phyloP scores from a whole-genome alignment of 2,113 vertebrate genomes.

The Bubo blakistoni region DNA sequence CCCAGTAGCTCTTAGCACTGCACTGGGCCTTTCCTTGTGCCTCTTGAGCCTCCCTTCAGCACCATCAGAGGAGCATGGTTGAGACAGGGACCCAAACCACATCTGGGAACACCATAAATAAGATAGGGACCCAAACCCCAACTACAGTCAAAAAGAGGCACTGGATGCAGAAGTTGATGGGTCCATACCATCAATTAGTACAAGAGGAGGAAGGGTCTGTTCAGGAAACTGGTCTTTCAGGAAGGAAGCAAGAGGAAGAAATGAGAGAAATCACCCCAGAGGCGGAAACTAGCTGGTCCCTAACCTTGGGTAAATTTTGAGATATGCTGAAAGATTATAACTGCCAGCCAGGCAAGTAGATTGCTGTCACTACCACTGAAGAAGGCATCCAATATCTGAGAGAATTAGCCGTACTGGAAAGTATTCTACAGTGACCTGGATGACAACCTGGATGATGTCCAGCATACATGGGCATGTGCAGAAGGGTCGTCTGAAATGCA shows the following conservation, averaged over 20 bases:
- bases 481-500: background rate
- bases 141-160: background rate
- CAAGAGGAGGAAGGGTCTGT: background rate
- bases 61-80: background rate
- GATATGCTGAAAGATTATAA: background rate
- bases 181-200: background rate
- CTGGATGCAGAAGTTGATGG: background rate
- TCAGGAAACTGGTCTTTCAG: background rate
- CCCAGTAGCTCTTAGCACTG: background rate
- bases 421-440: background rate
- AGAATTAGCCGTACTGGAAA: background rate
- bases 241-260: background rate
- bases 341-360: background rate
- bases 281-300: accelerated
- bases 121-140: background rate
- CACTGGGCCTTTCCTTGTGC: background rate
- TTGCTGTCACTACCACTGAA: background rate
- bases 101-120: background rate
- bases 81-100: background rate
- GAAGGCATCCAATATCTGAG: background rate
- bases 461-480: background rate
- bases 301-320: background rate
- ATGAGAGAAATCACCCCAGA: background rate
- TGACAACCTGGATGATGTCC: background rate
- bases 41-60: background rate